phyloP scores from a whole-genome alignment of 2,888 invertebrate species.

The Hirtodrosophila alboralis region DNA sequence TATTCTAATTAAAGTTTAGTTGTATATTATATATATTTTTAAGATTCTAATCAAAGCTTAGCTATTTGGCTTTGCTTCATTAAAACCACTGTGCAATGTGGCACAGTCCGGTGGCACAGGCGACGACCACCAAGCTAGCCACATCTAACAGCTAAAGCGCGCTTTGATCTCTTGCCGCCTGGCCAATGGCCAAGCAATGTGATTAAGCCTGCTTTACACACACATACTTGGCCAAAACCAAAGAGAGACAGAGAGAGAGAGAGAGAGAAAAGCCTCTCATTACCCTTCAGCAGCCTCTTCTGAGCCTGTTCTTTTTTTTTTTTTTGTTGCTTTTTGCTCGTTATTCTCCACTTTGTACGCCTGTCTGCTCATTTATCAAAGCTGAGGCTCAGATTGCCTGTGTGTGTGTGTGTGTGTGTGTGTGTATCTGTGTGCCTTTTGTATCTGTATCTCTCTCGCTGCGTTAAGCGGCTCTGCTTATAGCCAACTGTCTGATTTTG shows the following conservation, averaged over 20 bases:
- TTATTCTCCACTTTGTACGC: slow-evolving; percentile 78
- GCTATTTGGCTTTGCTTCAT: no score
- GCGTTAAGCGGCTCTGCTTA: slow-evolving; percentile 74
- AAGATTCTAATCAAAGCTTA: no score
- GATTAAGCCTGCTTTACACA: slow-evolving; percentile 79
- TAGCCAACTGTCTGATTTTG: slow-evolving; percentile 69
- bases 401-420: slow-evolving; percentile 18
- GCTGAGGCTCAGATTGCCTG: slow-evolving; percentile 49
- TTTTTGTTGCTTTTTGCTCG: slow-evolving; percentile 78
- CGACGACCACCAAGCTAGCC: slow-evolving; percentile 74
- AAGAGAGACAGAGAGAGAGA: slow-evolving; percentile 9
- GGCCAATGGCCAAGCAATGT: slow-evolving; percentile 81
- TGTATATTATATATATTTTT: no score
- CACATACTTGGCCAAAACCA: slow-evolving; percentile 14
- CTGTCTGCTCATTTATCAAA: slow-evolving; percentile 82
- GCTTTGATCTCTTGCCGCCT: slow-evolving; percentile 76
- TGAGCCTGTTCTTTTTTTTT: slow-evolving; percentile 44
- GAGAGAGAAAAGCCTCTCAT: slow-evolving; percentile 33
- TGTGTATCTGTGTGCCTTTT: slow-evolving; percentile 23
- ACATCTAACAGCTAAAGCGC: slow-evolving; percentile 71
- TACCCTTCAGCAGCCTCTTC: slow-evolving; percentile 3
- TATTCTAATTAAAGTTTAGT: no score
- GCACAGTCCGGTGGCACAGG: slow-evolving; percentile 8
- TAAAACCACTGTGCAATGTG: no score
- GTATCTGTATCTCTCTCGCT: slow-evolving; percentile 47